Evolutionary conservation across 2,888 invertebrate species (phyloP).

Genomic region (Chymomyza fuscimana): DNA sequence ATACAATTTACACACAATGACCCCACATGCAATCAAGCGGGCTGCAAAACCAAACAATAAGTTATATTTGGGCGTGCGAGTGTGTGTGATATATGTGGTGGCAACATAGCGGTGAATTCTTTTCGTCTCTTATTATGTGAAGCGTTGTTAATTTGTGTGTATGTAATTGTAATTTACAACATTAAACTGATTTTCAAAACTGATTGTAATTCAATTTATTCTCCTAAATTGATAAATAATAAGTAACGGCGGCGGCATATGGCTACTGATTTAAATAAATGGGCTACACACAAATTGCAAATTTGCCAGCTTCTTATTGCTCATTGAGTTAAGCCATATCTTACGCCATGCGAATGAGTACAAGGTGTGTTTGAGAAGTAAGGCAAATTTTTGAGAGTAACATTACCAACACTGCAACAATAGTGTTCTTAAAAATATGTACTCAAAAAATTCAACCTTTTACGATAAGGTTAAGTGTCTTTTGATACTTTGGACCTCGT

Average conservation of each 20-base stretch:
- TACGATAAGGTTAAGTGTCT: too few relatives aligned
- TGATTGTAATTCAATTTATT: constrained; percentile 1
- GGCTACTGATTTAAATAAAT: too few relatives aligned
- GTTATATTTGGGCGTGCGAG: not conserved
- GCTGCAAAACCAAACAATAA: constrained; percentile 12
- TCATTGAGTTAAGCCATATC: too few relatives aligned
- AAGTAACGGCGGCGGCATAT: too few relatives aligned
- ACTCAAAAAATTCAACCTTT: too few relatives aligned
- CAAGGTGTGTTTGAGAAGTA: too few relatives aligned
- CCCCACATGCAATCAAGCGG: constrained; percentile 63
- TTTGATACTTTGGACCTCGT: too few relatives aligned
- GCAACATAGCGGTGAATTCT: not conserved
- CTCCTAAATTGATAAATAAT: not conserved
- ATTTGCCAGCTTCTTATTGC: not conserved
- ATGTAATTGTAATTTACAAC: not conserved
- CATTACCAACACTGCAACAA: too few relatives aligned
- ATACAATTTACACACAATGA: constrained; percentile 39
- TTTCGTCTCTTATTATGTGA: not conserved
- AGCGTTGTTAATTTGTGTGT: not conserved
- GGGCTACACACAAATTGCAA: not conserved
- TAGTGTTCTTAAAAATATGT: too few relatives aligned
- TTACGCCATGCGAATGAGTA: too few relatives aligned
- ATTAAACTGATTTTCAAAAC: constrained; percentile 1
- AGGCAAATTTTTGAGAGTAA: too few relatives aligned
- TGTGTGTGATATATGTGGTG: not conserved